Evolutionary conservation across 2,888 invertebrate species (phyloP), one percentile per base, ranked within the genome.

Genomic region (Caenorhabditis panamensis): DNA sequence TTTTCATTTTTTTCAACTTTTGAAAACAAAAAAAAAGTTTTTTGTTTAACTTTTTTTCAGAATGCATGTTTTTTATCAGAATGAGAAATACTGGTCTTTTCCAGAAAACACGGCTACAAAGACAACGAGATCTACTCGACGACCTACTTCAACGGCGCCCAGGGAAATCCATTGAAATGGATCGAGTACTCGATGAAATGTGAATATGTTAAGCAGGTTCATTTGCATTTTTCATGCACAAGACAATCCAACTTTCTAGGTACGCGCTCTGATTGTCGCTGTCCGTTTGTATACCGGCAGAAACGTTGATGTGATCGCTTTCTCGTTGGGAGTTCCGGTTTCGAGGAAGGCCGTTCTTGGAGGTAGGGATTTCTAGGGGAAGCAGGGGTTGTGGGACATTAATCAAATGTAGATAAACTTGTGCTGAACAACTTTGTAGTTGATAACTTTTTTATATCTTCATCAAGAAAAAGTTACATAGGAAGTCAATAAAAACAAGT

Each of bases 151-250:
- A 89, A 90, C 72, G 90, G 90, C 5, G 88, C 88, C 4, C 88
- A 90, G 62, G 90, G 90, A 13, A 90, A 90, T 73, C 89, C 90
- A 8, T 79, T 90, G 49, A 89, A 89, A 68, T 90, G 89, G 90
- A 83, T 87, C 16, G 86, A 88, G 72, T 90, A 90, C 71, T 84
- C 87, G 41, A 90, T 90, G 90, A 83, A 86, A 58, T 90, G 90
- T 75, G 86, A 87, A 44, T 90, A 88, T 51, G 85, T 87, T 18
- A 87, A 87, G 31, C 87, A 87, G 83, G 87, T 87, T 31, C 24
- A 51, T 49, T 69, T 36, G 37, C 56, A 61, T 56, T 47, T n/a
- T 18, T 36, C 5, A n/a, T n/a, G n/a, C n/a, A n/a, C n/a, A n/a
- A n/a, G n/a, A n/a, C 51, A 28, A 26, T 56, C n/a, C 41, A 31